Percentiles rank a stretch among this genome's conserved stretches.
Conservation (phyloP, 2,888 invertebrate species). For the Mantis religiosa region DNA sequence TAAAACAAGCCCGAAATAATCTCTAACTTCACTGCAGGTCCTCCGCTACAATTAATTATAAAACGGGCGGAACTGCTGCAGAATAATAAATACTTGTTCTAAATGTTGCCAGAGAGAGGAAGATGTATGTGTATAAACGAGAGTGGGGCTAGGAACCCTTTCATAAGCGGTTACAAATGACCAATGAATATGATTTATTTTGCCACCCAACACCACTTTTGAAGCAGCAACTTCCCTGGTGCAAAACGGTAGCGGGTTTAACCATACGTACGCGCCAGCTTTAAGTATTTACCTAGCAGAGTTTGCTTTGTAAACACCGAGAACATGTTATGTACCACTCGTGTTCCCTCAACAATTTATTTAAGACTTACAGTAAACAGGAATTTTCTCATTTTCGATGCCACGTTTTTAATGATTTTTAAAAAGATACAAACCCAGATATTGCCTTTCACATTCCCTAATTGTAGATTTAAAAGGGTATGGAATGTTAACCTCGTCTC, state of each 20-base stretch:
- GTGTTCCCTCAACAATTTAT: not conserved
- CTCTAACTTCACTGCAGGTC: not conserved
- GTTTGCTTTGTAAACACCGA: not conserved
- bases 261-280: not conserved
- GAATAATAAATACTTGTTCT: not conserved
- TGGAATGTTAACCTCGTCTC: too few species aligned
- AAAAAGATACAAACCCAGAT: too few species aligned
- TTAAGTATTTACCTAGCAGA: not conserved
- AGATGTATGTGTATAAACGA: not conserved
- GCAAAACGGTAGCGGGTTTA: not conserved
- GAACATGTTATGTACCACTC: too few species aligned
- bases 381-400: too few species aligned
- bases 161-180: not conserved
- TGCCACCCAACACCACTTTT: not conserved
- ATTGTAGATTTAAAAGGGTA: too few species aligned
- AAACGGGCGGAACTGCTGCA: not conserved
- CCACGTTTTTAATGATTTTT: too few species aligned
- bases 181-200: not conserved
- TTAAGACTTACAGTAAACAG: not conserved
- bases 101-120: not conserved
- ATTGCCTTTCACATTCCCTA: too few species aligned
- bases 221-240: not conserved
- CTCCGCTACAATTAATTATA: not conserved
- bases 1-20: too few species aligned
- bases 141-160: not conserved